Evolutionary conservation across 1,140 invertebrate species (phyloP), one percentile per base, ranked within the genome.

Genomic region (Trichonephila inaurata): DNA sequence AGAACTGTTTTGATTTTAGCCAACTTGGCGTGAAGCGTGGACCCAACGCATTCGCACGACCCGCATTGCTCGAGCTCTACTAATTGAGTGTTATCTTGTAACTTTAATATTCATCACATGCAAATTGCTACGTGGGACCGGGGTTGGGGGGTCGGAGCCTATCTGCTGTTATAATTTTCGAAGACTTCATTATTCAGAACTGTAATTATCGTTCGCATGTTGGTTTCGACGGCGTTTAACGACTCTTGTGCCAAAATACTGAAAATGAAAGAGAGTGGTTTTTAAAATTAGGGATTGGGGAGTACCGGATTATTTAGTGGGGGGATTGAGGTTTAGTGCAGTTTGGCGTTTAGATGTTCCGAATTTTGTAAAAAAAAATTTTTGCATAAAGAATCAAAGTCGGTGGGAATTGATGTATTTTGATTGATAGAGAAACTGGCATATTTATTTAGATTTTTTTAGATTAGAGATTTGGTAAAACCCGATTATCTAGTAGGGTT

Each of bases 31-130:
- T 60, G 82, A 85, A 85, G 28, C 12, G 14, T 21, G 19, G 44
- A 24, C 66, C n/a, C 24, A 58, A n/a, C 44, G 44, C 12, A 51
- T 60, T 85, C 82, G 10, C 44, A 51, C 82, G 19, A n/a, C 51
- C 51, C 82, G 44, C 82, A 58, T n/a, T 21, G 82, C 21, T 33
- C 19, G n/a, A 14, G 58, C 19, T 33, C 40, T 85, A 58, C 82
- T 85, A 85, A 85, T 85, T 85, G 82, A 85, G 82, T 85, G 82
- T 85, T 85, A 85, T 60, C 44, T 85, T 85, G 82, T 85, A 85
- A 51, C 44, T 85, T 85, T 85, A 85, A 85, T 85, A 85, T 85
- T 85, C 82, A 85, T 85, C 82, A 85, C 82, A 85, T 85, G 82
- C 82, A 85, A 85, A 85, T 85, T 40, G 28, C 72, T 24, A 77